phyloP scores from a whole-genome alignment of 2,888 invertebrate species.

The Taphrorychus bicolor region DNA sequence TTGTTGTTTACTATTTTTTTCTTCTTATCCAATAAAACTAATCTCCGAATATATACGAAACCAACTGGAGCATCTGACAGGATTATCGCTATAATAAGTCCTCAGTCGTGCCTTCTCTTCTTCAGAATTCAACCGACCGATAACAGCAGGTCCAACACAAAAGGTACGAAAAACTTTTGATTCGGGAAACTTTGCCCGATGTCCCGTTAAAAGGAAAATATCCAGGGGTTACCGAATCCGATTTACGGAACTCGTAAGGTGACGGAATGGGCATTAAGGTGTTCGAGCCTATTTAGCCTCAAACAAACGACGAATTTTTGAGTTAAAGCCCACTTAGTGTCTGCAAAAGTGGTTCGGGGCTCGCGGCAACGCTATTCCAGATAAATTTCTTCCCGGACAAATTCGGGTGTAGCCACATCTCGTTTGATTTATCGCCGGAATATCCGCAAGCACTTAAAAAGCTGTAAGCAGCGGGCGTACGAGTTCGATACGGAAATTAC shows the following conservation, averaged over 20 bases:
- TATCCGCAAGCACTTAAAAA: constrained; percentile 13
- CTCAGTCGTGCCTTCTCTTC: background rate
- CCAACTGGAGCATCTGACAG: background rate
- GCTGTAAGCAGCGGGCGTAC: constrained; percentile 8
- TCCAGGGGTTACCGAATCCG: background rate
- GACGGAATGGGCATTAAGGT: background rate
- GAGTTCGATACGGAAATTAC: constrained; percentile 22
- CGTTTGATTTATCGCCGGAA: constrained; percentile 10
- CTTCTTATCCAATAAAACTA: background rate
- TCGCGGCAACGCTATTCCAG: too few species aligned
- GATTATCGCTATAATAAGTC: background rate
- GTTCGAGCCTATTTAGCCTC: background rate
- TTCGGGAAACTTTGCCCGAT: background rate
- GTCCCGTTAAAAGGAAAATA: background rate
- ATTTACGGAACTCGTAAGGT: background rate
- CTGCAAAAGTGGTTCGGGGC: too few species aligned
- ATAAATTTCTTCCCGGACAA: background rate
- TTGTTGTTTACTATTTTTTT: too few species aligned
- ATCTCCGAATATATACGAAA: background rate
- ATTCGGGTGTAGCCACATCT: background rate
- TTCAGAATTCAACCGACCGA: background rate
- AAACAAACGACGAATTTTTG: background rate
- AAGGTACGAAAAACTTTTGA: background rate
- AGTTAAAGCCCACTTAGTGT: background rate
- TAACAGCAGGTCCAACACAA: background rate